phyloP scores from a whole-genome alignment of 2,113 vertebrate genomes.

The Carassius gibelio region DNA sequence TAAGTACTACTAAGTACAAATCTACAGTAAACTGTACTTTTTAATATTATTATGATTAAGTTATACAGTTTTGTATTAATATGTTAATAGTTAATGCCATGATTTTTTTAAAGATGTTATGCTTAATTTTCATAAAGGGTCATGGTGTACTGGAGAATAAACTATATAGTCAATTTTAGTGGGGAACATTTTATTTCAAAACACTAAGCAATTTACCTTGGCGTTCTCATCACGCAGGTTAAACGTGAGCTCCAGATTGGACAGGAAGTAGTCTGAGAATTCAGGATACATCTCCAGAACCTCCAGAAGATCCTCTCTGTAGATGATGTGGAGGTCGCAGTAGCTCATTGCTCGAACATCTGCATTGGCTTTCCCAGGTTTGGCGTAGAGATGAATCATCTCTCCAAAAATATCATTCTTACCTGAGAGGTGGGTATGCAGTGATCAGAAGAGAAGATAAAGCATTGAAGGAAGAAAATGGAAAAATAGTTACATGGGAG shows the following conservation, averaged over 20 bases:
- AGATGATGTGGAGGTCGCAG: constrained; percentile 96
- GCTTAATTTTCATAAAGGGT: neutral
- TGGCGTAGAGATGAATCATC: constrained; percentile 93
- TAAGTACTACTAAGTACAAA: neutral
- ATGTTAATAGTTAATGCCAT: neutral
- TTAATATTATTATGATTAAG: neutral
- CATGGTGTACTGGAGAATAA: neutral
- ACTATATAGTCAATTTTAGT: neutral
- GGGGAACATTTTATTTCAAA: neutral
- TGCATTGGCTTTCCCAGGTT: constrained; percentile 94
- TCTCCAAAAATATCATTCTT: constrained; percentile 99
- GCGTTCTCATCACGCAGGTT: constrained; percentile 90
- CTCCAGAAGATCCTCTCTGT: constrained; percentile 93
- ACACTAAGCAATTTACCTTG: constrained; percentile 76
- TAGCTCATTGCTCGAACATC: constrained; percentile 97
- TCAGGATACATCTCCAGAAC: constrained; percentile 99
- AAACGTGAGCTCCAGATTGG: constrained; percentile 95
- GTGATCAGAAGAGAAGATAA: constrained; percentile 24
- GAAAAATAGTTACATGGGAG: neutral
- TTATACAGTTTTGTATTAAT: neutral
- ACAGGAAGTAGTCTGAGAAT: constrained; percentile 94
- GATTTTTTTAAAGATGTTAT: neutral
- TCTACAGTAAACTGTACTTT: neutral
- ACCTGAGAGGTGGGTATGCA: constrained; percentile 71
- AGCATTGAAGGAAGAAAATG: neutral